phyloP scores from a whole-genome alignment of 2,113 vertebrate species.

The Scytalopus superciliaris region DNA sequence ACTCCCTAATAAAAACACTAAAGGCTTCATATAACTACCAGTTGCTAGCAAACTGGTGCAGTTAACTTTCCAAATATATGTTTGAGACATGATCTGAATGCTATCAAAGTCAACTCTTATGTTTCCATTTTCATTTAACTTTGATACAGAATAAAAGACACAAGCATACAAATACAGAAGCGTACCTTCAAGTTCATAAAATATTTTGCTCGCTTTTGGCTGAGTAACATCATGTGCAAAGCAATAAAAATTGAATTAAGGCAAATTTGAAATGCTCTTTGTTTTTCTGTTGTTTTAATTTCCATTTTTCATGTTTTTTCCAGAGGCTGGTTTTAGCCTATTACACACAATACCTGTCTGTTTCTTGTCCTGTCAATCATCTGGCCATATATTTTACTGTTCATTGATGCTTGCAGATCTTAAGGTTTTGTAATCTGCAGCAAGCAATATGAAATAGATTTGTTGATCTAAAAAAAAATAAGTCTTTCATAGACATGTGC shows the following conservation, averaged over 20 bases:
- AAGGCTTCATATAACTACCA: not conserved
- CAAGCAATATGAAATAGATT: slow-evolving; percentile 2
- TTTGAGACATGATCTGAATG: not conserved
- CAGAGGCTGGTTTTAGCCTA: slow-evolving; percentile 76
- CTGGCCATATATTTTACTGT: slow-evolving; percentile 76
- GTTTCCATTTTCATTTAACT: slow-evolving; percentile 40
- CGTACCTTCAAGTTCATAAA: slow-evolving; percentile 9
- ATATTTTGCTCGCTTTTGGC: not conserved
- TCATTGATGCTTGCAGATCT: slow-evolving; percentile 74
- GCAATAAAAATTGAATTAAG: slow-evolving; percentile 59
- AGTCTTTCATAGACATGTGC: not conserved
- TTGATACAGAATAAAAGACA: slow-evolving; percentile 1
- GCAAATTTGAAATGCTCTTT: slow-evolving; percentile 51
- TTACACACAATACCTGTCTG: slow-evolving; percentile 78
- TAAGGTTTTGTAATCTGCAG: slow-evolving; percentile 28
- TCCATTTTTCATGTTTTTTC: slow-evolving; percentile 65
- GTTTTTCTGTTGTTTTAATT: slow-evolving; percentile 65
- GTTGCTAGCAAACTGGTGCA: not conserved
- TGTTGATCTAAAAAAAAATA: slow-evolving; percentile 2
- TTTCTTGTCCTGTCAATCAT: slow-evolving; percentile 79
- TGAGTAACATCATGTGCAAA: slow-evolving; percentile 25
- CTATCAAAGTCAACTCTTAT: not conserved
- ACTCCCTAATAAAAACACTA: not conserved
- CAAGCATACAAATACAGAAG: not conserved
- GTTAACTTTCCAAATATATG: not conserved